A percentile compares a stretch with the other conserved stretches of the same genome.
Conservation (phyloP, 2,113 vertebrate genomes). For the Oxyruncus cristatus region DNA sequence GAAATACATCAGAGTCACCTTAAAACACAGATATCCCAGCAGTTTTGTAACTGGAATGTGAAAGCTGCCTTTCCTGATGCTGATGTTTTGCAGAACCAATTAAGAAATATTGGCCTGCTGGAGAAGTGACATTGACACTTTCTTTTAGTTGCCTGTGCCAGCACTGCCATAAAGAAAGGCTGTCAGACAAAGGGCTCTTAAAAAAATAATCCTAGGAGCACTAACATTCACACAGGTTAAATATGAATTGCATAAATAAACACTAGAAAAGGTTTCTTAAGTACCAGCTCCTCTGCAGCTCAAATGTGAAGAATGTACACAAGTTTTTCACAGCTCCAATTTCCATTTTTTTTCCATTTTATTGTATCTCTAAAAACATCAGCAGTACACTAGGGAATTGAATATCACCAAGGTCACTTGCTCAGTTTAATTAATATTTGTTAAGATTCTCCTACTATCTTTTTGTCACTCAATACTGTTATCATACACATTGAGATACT, state of each 20-base stretch:
- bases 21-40: not conserved
- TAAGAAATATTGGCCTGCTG: not conserved
- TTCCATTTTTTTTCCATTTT: not conserved
- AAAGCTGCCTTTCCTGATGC: not conserved
- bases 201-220: not conserved
- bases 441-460: not conserved
- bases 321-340: not conserved
- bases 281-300: not conserved
- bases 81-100: not conserved
- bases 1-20: not conserved
- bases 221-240: conserved; percentile 19
- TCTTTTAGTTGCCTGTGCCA: not conserved
- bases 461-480: not conserved
- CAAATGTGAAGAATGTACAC: not conserved
- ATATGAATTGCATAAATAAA: conserved; percentile 13
- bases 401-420: conserved; percentile 7
- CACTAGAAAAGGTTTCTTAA: not conserved
- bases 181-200: not conserved
- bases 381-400: not conserved
- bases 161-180: not conserved
- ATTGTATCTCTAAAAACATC: not conserved
- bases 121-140: not conserved
- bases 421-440: conserved; percentile 28
- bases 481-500: not conserved
- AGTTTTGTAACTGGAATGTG: not conserved